Evolutionary conservation across 2,888 invertebrate genomes (phyloP).

Genomic region (Anthophora plumipes): DNA sequence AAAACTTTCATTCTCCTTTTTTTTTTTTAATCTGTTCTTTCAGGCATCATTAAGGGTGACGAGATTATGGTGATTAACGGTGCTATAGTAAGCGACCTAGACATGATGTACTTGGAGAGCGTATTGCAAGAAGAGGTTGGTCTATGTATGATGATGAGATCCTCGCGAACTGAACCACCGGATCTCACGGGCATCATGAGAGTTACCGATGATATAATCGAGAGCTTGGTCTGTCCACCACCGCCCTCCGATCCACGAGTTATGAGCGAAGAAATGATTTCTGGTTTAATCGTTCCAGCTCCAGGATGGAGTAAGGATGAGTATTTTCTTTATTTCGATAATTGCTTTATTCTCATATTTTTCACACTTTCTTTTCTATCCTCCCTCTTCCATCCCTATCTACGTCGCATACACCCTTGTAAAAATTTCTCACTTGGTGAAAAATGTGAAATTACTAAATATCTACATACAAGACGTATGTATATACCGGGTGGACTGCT

Average conservation of each 20-base stretch:
- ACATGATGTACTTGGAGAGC: constrained; percentile 99
- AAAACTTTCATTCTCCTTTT: not conserved
- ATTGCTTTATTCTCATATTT: no score
- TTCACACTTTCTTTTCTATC: not conserved
- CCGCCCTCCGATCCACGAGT: constrained; percentile 97
- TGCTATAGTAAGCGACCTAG: constrained; percentile 98
- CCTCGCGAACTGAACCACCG: constrained; percentile 87
- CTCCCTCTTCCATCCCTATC: no score
- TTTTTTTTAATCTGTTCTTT: no score
- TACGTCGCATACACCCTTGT: no score
- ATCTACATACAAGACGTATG: no score
- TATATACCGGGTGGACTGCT: no score
- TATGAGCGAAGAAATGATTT: constrained; percentile 98
- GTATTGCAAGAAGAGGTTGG: constrained; percentile 97
- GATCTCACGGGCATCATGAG: constrained; percentile 89
- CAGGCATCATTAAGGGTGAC: constrained; percentile 98
- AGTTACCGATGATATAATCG: constrained; percentile 98
- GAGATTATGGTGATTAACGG: constrained; percentile 99
- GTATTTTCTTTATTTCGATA: not conserved
- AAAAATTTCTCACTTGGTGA: no score
- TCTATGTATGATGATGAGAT: constrained; percentile 98
- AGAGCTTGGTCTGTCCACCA: constrained; percentile 97
- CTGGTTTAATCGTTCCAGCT: constrained; percentile 97
- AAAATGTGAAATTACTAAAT: no score
- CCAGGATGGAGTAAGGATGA: constrained; percentile 93